A percentile compares a stretch with the other conserved stretches of the same genome.
Evolutionary conservation across 2,113 vertebrate genomes (phyloP).

Genomic region (Melanerpes formicivorus): DNA sequence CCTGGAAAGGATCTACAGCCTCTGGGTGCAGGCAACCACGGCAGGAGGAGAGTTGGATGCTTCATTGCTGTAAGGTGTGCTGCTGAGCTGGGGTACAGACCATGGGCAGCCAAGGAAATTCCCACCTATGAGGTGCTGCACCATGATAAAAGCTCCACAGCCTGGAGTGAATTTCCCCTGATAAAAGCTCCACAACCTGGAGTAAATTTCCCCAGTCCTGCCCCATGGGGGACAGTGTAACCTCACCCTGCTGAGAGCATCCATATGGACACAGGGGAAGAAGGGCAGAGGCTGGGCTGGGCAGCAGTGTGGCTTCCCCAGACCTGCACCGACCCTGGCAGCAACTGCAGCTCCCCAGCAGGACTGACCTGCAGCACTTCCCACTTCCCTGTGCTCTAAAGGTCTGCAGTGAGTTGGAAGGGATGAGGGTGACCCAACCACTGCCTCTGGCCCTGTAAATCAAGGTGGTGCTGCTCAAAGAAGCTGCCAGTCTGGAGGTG

Average conservation of each 20-base stretch:
- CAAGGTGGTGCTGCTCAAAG: neutral
- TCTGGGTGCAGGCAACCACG: fast-evolving
- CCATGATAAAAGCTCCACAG: neutral
- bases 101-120: neutral
- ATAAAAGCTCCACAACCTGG: neutral
- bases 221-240: fast-evolving
- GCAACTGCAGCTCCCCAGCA: neutral
- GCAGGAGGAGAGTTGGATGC: neutral
- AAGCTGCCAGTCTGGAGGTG: fast-evolving
- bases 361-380: fast-evolving
- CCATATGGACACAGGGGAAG: fast-evolving
- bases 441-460: neutral
- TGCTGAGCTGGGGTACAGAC: neutral
- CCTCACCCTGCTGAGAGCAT: neutral
- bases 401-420: neutral
- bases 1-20: neutral
- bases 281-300: neutral
- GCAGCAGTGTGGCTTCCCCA: neutral
- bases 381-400: fast-evolving
- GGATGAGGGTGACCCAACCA: fast-evolving
- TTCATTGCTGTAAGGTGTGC: fast-evolving
- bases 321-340: neutral
- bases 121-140: neutral
- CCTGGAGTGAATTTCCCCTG: neutral
- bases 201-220: neutral